A percentile compares a stretch with the other conserved stretches of the same genome.
Evolutionary conservation across 1,140 invertebrate species (phyloP).

Genomic region (Latrodectus geometricus): DNA sequence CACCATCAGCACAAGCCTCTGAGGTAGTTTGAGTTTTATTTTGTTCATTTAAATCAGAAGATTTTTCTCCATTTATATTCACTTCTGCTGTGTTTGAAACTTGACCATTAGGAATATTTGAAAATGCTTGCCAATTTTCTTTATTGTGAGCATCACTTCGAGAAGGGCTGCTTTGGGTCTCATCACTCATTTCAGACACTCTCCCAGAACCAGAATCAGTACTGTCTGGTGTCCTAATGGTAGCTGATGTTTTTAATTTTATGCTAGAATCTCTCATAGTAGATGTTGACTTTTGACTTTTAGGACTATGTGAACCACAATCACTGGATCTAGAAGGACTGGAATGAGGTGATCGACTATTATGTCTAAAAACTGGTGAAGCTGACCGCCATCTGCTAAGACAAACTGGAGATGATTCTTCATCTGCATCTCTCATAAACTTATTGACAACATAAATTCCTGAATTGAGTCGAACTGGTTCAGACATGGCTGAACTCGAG

Average conservation of each 20-base stretch:
- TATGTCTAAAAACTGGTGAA: conserved; percentile 52
- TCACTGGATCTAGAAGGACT: conserved; percentile 52
- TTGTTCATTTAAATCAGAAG: neutral
- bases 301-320: conserved; percentile 31
- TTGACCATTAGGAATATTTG: neutral
- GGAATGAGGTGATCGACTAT: conserved; percentile 51
- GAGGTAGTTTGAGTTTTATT: neutral
- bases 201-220: conserved; percentile 51
- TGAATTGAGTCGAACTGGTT: conserved; percentile 58
- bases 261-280: conserved; percentile 15
- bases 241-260: conserved; percentile 11
- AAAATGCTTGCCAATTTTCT: conserved; percentile 49
- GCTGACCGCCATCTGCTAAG: conserved; percentile 56
- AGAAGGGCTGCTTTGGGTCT: conserved; percentile 58
- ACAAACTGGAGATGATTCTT: conserved; percentile 39
- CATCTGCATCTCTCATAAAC: conserved; percentile 49
- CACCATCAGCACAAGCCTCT: neutral
- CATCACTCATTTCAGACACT: conserved; percentile 55
- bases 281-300: conserved; percentile 30
- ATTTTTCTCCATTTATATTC: conserved; percentile 22
- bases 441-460: conserved; percentile 59
- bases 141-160: conserved; percentile 42
- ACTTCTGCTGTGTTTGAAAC: neutral
- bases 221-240: conserved; percentile 45
- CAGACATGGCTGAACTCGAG: conserved; percentile 62